A percentile compares a stretch with the other conserved stretches of the same genome.
Conservation (phyloP, 2,113 vertebrate species). For the Scophthalmus maximus region DNA sequence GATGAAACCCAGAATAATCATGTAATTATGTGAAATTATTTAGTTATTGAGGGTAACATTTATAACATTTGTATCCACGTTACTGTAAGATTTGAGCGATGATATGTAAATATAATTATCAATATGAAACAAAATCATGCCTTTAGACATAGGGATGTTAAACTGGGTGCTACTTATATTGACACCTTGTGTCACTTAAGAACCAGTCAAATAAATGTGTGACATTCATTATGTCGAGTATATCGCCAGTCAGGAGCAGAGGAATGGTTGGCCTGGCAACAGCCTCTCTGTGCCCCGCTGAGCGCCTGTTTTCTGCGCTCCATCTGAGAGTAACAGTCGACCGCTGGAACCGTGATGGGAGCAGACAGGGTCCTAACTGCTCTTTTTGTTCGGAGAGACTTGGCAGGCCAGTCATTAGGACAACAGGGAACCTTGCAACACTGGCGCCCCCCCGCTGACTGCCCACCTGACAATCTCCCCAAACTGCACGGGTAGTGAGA, state of each 20-base stretch:
- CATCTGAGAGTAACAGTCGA: slow-evolving; percentile 54
- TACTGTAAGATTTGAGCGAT: neutral
- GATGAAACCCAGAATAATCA: neutral
- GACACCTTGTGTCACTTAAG: neutral
- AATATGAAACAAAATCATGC: neutral
- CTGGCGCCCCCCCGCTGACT: slow-evolving; percentile 20
- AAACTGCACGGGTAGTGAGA: slow-evolving; percentile 26
- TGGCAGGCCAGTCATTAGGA: slow-evolving; percentile 58
- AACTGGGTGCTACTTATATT: no score
- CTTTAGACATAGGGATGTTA: no score
- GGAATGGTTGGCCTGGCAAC: slow-evolving; percentile 53
- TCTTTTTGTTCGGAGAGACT: slow-evolving; percentile 45
- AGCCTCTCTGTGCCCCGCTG: slow-evolving; percentile 5
- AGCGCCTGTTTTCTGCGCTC: slow-evolving; percentile 24
- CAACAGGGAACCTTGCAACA: slow-evolving; percentile 38
- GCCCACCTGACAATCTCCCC: slow-evolving; percentile 22
- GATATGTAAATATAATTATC: no score
- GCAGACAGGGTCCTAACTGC: slow-evolving; percentile 57
- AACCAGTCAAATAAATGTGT: slow-evolving; percentile 16
- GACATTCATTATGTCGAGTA: neutral
- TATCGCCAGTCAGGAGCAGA: neutral
- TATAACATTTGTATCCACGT: neutral
- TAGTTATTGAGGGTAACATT: neutral
- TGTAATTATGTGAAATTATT: neutral
- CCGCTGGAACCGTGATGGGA: slow-evolving; percentile 32